Evolutionary conservation across 64 coral and sea anemone genomes (phyloP), one percentile per base, ranked within the genome.

Genomic region (Trachythela sp.): DNA sequence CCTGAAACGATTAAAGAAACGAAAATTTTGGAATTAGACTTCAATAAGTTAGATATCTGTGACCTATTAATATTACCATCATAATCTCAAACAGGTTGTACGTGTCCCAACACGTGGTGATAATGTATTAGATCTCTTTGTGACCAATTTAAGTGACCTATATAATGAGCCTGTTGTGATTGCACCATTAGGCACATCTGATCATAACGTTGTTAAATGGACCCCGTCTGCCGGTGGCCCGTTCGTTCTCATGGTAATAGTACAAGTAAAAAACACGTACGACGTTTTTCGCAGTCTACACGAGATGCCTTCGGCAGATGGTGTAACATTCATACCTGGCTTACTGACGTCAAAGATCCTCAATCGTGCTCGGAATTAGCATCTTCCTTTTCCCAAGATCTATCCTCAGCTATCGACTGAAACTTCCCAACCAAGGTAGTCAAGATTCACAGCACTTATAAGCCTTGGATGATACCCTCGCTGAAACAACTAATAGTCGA

Each of bases 141-240:
- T 77, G 13, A 77, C 72, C 14, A 32, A 77, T 31, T 77, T 77
- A 32, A 13, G 14, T 77, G 0, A 77, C 2, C 2, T 27, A 1
- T 77, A 27, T 77, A 2, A 31, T 84, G 80, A 33, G 9, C 80
- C 80, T 6, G 80, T 84, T 84, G 80, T 84, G 24, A 39, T 36
- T 37, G 33, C 33, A 39, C 80, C 42, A 11, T 45, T 45, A 45
- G 42, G 42, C 11, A 6, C 42, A 4, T 45, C 42, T 45, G 42
- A 45, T 33, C 80, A 84, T 42, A 11, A 20, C 10, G 36, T 84
- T 84, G 80, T 84, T 84, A 84, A 84, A 39, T 84, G 80, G 80
- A 14, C 18, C 18, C 36, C 80, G 36, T 39, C 31, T 36, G 30
- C 36, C 1, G 4, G 42, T 4, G 11, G 11, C 35, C 30, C 24